These are phyloP conservation scores for Micrastur ruficollis DNA, from an alignment of 2,797 vertebrate species.

Conservation along the genomic window DNA sequence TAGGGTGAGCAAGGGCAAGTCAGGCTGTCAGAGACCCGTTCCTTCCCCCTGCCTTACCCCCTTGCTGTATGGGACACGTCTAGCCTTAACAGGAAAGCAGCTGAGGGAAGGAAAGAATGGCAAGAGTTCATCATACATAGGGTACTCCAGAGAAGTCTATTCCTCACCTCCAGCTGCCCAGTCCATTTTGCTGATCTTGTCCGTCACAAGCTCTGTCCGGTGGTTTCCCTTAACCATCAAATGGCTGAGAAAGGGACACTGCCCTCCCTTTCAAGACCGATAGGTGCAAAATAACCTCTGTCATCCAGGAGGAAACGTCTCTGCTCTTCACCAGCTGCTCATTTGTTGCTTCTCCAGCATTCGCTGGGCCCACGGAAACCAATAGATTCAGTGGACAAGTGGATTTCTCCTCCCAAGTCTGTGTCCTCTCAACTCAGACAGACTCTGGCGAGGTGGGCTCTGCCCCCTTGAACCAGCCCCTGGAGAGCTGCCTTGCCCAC, in stretches of 20 bases:
- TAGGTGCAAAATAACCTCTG: neutral
- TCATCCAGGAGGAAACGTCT: neutral
- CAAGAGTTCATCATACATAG: neutral
- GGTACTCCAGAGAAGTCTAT: neutral
- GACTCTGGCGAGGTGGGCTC: neutral
- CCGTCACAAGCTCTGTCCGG: neutral
- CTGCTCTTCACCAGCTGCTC: neutral
- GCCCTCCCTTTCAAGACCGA: neutral
- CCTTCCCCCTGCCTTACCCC: neutral
- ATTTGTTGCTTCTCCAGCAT: neutral
- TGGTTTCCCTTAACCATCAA: neutral
- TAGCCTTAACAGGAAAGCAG: neutral
- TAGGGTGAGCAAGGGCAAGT: neutral
- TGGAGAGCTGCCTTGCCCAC: neutral
- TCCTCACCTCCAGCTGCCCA: neutral
- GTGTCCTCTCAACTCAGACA: neutral
- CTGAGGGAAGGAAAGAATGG: neutral
- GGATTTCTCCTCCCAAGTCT: neutral
- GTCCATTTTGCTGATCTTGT: neutral
- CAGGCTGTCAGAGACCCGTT: neutral
- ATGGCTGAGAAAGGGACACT: neutral
- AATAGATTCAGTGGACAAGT: neutral
- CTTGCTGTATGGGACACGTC: rapidly evolving
- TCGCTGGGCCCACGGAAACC: neutral
- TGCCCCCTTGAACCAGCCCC: neutral